Conservation (phyloP, 2,797 vertebrate genomes). For the Limosa lapponica region DNA sequence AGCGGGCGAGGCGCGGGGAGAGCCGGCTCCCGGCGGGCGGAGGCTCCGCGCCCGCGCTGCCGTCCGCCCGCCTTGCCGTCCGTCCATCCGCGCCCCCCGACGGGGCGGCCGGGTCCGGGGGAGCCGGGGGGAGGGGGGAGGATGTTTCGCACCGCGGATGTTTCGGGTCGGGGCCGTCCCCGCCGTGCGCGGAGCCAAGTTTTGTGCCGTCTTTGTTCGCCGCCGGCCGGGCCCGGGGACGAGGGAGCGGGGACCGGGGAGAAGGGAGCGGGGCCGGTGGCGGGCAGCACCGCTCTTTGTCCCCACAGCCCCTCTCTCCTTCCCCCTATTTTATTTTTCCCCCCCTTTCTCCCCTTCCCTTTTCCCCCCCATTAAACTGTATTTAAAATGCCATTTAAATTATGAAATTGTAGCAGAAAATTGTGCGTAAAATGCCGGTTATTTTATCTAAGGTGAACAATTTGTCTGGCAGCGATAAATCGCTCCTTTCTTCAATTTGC, state of each 20-base stretch:
- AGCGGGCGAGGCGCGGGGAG: neutral
- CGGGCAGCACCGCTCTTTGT: conserved; percentile 27
- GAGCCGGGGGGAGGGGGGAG: fast-evolving
- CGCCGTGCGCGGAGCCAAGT: neutral
- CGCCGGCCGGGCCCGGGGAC: neutral
- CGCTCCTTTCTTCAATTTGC: conserved; percentile 86
- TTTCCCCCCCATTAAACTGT: conserved; percentile 74
- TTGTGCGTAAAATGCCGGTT: conserved; percentile 87
- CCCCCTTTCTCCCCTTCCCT: conserved; percentile 24
- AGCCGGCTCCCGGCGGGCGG: neutral
- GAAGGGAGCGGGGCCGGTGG: neutral
- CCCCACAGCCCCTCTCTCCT: neutral
- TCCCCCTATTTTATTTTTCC: neutral
- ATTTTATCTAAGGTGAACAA: conserved; percentile 87
- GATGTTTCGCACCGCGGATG: fast-evolving
- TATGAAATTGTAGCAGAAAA: conserved; percentile 85
- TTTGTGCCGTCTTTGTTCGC: conserved; percentile 21
- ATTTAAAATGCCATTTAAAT: conserved; percentile 86
- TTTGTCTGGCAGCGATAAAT: conserved; percentile 89
- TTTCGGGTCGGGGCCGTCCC: neutral
- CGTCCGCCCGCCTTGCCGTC: neutral
- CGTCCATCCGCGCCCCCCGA: neutral
- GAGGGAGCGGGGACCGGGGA: neutral
- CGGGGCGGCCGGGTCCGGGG: neutral
- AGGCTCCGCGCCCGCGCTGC: conserved; percentile 9